Base-by-base conservation (phyloP, 2,888 invertebrate genomes). In the Cenopis cana region DNA sequence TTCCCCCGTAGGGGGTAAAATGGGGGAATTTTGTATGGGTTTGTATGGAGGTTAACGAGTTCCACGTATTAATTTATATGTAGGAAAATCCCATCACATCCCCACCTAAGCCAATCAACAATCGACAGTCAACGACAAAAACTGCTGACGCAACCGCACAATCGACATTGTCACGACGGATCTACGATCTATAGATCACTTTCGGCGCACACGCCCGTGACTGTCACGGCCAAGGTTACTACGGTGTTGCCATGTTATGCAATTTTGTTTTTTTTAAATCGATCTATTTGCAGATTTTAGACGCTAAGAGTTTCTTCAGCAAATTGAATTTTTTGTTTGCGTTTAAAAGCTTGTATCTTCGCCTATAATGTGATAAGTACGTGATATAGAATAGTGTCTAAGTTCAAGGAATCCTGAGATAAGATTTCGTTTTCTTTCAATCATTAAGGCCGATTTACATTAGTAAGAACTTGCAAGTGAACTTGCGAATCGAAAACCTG, bases 141-240 rank as follows among this genome's bases (percentile, higher is more conserved):
- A 56, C 11, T 67, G 38, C 60, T 71, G 71, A 71, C 71, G 71
- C 55, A 71, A 71, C 60, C 55, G 29, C 62, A 71, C 71, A 71
- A 71, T 71, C 61, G 71, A 71, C 71, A 71, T 61, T 71, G 71
- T 71, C 71, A 66, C 66, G 71, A 52, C 79, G 78, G 81, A 83
- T 84, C 81, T 74, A 75, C 68, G 79, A 79, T 81, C 79, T 77
- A 82, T 81, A 75, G 79, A 81, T 79, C 81, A 83, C 85, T 86
- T 82, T 85, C 82, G 77, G 78, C 78, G 75, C 79, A 67, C 69
- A 59, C 76, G 79, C 73, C 80, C 81, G 81, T 77, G 82, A 78
- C 75, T 60, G 82, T 81, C 86, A 87, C 73, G 85, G 87, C 76
- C 87, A 87, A 87, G 86, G 86, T 78, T 85, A 82, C 80, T 78